These are phyloP conservation scores for Actinernus sp. DNA, from an alignment of 92 coral and sea anemone genomes.

Conservation along the genomic window DNA sequence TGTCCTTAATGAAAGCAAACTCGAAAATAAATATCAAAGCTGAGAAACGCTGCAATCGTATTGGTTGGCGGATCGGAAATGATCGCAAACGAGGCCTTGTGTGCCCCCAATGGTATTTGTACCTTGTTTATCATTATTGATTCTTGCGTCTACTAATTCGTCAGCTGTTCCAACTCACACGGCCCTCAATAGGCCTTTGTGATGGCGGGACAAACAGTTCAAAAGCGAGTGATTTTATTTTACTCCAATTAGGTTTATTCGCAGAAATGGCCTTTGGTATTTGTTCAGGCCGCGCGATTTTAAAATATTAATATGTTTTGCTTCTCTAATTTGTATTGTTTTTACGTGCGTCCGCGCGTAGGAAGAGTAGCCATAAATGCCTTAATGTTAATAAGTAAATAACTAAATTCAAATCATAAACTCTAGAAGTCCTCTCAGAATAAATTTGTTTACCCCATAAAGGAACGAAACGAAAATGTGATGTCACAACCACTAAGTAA, in stretches of 20 bases:
- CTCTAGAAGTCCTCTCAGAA: background rate
- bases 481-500: no score
- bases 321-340: background rate
- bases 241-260: conserved; percentile 13
- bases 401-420: background rate
- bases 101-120: conserved; percentile 18
- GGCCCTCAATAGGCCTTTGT: conserved; percentile 8
- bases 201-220: conserved; percentile 12
- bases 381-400: conserved; percentile 4
- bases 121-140: background rate
- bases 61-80: conserved; percentile 21
- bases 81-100: conserved; percentile 1
- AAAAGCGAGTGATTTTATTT: conserved; percentile 29
- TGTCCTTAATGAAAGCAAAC: no score
- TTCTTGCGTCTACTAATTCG: background rate
- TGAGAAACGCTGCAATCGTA: background rate
- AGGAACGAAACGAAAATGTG: no score
- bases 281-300: background rate
- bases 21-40: background rate
- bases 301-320: background rate
- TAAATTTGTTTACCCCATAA: conserved; percentile 4
- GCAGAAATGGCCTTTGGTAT: background rate
- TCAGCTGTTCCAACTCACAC: conserved; percentile 28
- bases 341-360: background rate
- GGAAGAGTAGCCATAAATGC: background rate